Percentiles rank a stretch among this genome's conserved stretches.
These are phyloP conservation scores for Serinus canaria DNA, from an alignment of 2,113 vertebrate genomes.

Conservation along the genomic window DNA sequence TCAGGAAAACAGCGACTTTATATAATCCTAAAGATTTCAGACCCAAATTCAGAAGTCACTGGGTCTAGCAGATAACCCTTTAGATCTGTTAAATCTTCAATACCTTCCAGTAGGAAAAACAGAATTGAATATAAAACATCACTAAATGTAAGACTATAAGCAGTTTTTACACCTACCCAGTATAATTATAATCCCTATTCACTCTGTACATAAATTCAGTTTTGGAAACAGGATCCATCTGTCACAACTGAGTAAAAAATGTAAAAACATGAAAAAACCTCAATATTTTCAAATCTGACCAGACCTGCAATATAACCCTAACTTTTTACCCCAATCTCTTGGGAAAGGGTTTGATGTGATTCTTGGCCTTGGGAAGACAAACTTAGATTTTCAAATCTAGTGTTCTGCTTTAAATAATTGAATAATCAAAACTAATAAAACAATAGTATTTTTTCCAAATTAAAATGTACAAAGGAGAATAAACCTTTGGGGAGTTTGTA, in stretches of 20 bases:
- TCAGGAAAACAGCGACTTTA: background rate
- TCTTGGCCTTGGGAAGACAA: background rate
- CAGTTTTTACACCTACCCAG: background rate
- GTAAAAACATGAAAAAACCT: background rate
- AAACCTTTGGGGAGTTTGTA: background rate
- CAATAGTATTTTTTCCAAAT: background rate
- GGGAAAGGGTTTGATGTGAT: background rate
- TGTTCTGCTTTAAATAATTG: background rate
- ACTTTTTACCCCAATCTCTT: background rate
- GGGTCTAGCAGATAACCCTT: background rate
- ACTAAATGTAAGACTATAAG: background rate
- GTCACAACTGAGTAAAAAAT: background rate
- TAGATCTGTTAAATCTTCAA: background rate
- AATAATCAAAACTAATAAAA: background rate
- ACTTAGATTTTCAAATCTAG: background rate
- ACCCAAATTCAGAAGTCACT: background rate
- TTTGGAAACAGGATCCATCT: background rate
- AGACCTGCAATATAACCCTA: background rate
- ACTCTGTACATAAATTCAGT: background rate
- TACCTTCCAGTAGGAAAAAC: background rate
- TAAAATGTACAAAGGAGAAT: background rate
- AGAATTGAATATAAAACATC: background rate
- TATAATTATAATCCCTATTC: background rate
- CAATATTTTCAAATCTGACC: background rate
- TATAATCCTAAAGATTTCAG: background rate